These are phyloP conservation scores for Diaperis boleti DNA, from an alignment of 2,888 invertebrate species.

Conservation along the genomic window DNA sequence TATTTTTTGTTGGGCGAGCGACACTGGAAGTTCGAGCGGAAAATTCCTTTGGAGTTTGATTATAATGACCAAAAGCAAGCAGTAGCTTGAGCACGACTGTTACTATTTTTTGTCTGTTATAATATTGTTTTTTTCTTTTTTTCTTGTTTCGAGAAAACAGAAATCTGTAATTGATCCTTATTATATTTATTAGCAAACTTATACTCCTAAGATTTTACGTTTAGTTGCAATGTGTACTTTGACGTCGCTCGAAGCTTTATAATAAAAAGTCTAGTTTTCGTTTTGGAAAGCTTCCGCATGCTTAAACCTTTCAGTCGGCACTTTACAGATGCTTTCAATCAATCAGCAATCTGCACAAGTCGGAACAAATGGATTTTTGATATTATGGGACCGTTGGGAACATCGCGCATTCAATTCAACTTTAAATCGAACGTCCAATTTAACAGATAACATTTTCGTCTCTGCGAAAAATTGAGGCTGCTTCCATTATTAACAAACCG, in stretches of 20 bases:
- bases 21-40: too few relatives aligned
- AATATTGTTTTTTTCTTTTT: too few relatives aligned
- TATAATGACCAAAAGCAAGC: too few relatives aligned
- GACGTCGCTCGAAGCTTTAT: not conserved
- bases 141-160: not conserved
- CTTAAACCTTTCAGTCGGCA: conserved; percentile 12
- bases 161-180: not conserved
- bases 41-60: too few relatives aligned
- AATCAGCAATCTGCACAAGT: conserved; percentile 19
- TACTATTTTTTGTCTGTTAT: too few relatives aligned
- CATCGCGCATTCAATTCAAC: not conserved
- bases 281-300: conserved; percentile 14
- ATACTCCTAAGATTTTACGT: not conserved
- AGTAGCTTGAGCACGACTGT: too few relatives aligned
- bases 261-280: conserved; percentile 11
- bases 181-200: not conserved
- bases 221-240: not conserved
- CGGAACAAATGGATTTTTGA: conserved; percentile 18
- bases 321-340: conserved; percentile 26
- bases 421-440: not conserved
- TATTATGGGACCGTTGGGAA: conserved; percentile 7
- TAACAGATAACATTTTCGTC: not conserved
- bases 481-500: too few relatives aligned
- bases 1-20: too few relatives aligned
- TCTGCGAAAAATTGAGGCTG: not conserved